Percentiles rank a stretch among this genome's conserved stretches.
Conservation (phyloP, 2,888 invertebrate species). For the Erebia aethiops region DNA sequence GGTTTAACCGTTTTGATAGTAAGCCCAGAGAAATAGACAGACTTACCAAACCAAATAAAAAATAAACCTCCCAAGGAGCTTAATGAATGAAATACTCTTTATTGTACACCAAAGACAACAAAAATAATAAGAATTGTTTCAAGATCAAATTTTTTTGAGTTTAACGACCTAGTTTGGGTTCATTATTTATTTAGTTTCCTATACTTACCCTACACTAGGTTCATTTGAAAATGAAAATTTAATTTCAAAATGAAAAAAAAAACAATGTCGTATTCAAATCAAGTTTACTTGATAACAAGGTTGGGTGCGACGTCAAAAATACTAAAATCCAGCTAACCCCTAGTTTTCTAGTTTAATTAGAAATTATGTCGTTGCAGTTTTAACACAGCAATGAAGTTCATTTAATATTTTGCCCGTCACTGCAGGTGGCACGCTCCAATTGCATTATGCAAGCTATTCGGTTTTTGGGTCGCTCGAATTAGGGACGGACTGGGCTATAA, state of each 20-base stretch:
- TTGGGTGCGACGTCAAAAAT: slow-evolving; percentile 19
- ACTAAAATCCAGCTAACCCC: slow-evolving; percentile 18
- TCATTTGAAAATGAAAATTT: not conserved
- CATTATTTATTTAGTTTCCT: not conserved
- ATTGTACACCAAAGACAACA: too few species aligned
- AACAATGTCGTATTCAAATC: slow-evolving; percentile 13
- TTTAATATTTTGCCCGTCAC: slow-evolving; percentile 52
- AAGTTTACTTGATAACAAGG: slow-evolving; percentile 15
- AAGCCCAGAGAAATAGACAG: too few species aligned
- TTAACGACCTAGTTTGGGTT: too few species aligned
- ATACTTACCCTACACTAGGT: not conserved
- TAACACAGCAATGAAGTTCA: slow-evolving; percentile 46
- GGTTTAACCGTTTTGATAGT: too few species aligned
- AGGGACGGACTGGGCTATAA: slow-evolving; percentile 48
- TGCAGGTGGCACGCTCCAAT: slow-evolving; percentile 71
- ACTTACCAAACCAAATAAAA: too few species aligned
- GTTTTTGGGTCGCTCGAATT: slow-evolving; percentile 66
- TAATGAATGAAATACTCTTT: too few species aligned
- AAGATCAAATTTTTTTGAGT: too few species aligned
- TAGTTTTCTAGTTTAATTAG: slow-evolving; percentile 40
- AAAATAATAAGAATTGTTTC: too few species aligned
- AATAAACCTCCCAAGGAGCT: too few species aligned
- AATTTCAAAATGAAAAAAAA: slow-evolving; percentile 2
- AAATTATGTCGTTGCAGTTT: slow-evolving; percentile 40
- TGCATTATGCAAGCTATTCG: slow-evolving; percentile 71